A percentile compares a stretch with the other conserved stretches of the same genome.
phyloP scores from a whole-genome alignment of 2,797 vertebrate species.

The Capromys pilorides region DNA sequence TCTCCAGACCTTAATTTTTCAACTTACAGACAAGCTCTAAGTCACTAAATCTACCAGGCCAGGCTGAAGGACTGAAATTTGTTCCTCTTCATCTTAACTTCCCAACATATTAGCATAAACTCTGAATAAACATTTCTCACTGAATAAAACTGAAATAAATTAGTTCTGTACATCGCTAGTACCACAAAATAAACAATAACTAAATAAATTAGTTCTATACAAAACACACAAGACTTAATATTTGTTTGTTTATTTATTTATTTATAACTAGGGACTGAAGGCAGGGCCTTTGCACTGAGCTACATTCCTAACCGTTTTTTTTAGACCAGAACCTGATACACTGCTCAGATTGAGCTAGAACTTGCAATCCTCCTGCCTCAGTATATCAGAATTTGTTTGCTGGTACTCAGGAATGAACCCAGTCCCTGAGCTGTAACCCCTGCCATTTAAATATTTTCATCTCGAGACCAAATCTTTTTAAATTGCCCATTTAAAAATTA shows the following conservation, averaged over 20 bases:
- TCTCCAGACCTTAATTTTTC: background rate
- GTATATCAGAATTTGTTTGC: background rate
- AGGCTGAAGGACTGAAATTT: background rate
- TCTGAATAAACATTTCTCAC: slow-evolving; percentile 8
- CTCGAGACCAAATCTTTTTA: background rate
- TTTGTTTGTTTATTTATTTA: background rate
- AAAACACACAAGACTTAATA: background rate
- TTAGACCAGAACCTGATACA: background rate
- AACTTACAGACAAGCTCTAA: background rate
- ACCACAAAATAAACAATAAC: no score
- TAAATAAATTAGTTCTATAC: no score
- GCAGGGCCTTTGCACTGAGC: background rate
- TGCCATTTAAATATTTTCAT: background rate
- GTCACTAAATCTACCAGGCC: background rate
- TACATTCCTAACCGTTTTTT: background rate
- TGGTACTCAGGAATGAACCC: background rate
- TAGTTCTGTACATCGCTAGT: no score
- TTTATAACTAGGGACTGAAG: background rate
- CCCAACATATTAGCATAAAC: background rate
- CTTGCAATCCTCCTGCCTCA: background rate
- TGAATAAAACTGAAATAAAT: slow-evolving; percentile 25
- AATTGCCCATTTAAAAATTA: background rate
- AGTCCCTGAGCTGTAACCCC: background rate
- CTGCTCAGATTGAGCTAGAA: background rate
- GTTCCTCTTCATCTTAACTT: background rate